Conservation (phyloP, 2,113 vertebrate species). For the Donacobius atricapilla region DNA sequence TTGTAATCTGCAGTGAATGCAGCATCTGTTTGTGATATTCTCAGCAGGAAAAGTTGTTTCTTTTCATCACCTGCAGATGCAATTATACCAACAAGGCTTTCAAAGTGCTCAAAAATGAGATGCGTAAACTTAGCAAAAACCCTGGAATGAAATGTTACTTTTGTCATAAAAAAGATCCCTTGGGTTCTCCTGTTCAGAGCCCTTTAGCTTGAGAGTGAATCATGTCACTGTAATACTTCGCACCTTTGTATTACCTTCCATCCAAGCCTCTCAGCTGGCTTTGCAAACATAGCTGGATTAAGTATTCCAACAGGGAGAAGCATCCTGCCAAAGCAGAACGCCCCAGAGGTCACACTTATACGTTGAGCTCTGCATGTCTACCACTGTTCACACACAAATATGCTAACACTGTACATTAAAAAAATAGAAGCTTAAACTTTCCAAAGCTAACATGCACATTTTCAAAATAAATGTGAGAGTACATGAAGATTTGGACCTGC, state of each 20-base stretch:
- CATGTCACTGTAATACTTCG: not conserved
- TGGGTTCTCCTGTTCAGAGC: not conserved
- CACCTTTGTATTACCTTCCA: not conserved
- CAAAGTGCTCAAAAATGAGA: not conserved
- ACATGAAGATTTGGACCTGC: not conserved
- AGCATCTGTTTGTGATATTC: slow-evolving; percentile 24
- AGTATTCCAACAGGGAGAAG: not conserved
- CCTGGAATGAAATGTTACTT: not conserved
- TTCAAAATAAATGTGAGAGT: not conserved
- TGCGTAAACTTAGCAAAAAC: not conserved
- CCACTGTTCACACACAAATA: not conserved
- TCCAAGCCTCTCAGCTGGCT: not conserved
- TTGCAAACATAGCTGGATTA: not conserved
- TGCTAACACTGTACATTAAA: not conserved
- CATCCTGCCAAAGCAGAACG: not conserved
- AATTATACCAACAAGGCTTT: not conserved
- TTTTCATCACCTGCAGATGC: slow-evolving; percentile 11
- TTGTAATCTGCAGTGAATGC: slow-evolving; percentile 17
- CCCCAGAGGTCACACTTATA: not conserved
- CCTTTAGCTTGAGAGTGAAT: not conserved
- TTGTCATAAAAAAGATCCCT: not conserved
- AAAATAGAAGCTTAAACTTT: not conserved
- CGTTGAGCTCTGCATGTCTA: not conserved
- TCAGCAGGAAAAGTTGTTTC: not conserved
- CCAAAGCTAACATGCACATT: not conserved